A percentile compares a stretch with the other conserved stretches of the same genome.
phyloP scores from a whole-genome alignment of 2,113 vertebrate genomes.

The Conger conger region DNA sequence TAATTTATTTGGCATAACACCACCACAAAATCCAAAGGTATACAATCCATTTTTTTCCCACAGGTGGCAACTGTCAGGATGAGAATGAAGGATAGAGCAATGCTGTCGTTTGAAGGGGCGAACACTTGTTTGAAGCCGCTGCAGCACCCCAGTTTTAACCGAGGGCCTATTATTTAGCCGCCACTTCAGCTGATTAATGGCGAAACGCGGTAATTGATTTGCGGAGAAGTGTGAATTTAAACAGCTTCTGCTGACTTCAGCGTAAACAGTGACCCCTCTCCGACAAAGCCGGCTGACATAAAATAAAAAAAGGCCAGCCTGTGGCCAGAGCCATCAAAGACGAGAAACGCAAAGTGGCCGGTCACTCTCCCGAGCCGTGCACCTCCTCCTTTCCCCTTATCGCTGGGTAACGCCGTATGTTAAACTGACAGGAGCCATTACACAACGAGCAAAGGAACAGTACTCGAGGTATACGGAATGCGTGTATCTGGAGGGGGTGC shows the following conservation, averaged over 20 bases:
- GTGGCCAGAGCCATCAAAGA: constrained; percentile 89
- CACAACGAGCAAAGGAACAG: constrained; percentile 77
- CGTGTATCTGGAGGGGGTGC: constrained; percentile 68
- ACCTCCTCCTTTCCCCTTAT: constrained; percentile 66
- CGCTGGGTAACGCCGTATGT: constrained; percentile 81
- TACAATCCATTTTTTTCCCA: background rate
- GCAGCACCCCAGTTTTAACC: constrained; percentile 72
- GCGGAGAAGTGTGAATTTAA: constrained; percentile 91
- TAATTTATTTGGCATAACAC: background rate
- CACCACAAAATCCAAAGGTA: constrained; percentile 4
- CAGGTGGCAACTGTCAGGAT: constrained; percentile 3
- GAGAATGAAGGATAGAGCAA: constrained; percentile 21
- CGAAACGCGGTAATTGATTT: constrained; percentile 97
- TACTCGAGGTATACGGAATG: constrained; percentile 78
- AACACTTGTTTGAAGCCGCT: constrained; percentile 69
- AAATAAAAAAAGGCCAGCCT: constrained; percentile 75
- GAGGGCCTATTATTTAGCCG: constrained; percentile 85
- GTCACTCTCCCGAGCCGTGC: constrained; percentile 63
- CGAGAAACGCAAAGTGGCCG: constrained; percentile 62
- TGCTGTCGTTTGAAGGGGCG: constrained; percentile 62
- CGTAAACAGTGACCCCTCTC: constrained; percentile 81
- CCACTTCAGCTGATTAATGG: constrained; percentile 93
- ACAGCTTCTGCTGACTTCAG: constrained; percentile 69
- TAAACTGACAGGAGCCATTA: constrained; percentile 86
- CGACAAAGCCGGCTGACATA: constrained; percentile 84